phyloP scores from a whole-genome alignment of 92 coral and sea anemone genomes.

The Zoanthus gigantus region DNA sequence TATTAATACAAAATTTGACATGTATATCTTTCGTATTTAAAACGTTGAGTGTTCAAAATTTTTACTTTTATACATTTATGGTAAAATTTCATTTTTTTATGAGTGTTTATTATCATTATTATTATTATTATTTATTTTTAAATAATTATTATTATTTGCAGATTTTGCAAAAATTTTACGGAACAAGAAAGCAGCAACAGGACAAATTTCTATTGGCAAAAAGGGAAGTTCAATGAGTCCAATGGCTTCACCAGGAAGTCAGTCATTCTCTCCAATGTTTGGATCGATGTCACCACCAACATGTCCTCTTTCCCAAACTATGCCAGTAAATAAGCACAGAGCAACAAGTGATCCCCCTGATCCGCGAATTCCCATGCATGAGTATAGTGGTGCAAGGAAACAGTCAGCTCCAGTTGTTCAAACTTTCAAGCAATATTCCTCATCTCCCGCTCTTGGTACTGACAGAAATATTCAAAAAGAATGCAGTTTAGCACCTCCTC shows the following conservation, averaged over 20 bases:
- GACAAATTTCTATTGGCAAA: slow-evolving; percentile 13
- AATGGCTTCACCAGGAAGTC: slow-evolving; percentile 26
- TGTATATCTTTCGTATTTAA: too few species aligned
- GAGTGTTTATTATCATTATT: too few species aligned
- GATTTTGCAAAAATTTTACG: slow-evolving; percentile 3
- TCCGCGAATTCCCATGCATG: background rate
- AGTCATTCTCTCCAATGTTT: slow-evolving; percentile 42
- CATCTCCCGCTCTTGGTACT: slow-evolving; percentile 29
- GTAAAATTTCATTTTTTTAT: too few species aligned
- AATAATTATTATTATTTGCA: background rate
- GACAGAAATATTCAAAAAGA: background rate
- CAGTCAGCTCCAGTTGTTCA: slow-evolving; percentile 32
- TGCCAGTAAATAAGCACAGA: slow-evolving; percentile 43
- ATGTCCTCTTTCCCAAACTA: slow-evolving; percentile 60
- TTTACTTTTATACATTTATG: too few species aligned
- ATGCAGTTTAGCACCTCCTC: slow-evolving; percentile 57
- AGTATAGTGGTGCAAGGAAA: slow-evolving; percentile 34
- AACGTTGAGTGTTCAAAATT: too few species aligned
- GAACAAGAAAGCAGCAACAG: slow-evolving; percentile 28
- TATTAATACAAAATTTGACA: too few species aligned
- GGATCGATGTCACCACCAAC: slow-evolving; percentile 32
- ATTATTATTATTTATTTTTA: too few species aligned
- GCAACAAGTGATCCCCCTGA: slow-evolving; percentile 45
- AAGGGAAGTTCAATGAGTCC: slow-evolving; percentile 32
- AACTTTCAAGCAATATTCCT: slow-evolving; percentile 36